Evolutionary conservation across 2,888 invertebrate species (phyloP).

Genomic region (Cryptus armator): DNA sequence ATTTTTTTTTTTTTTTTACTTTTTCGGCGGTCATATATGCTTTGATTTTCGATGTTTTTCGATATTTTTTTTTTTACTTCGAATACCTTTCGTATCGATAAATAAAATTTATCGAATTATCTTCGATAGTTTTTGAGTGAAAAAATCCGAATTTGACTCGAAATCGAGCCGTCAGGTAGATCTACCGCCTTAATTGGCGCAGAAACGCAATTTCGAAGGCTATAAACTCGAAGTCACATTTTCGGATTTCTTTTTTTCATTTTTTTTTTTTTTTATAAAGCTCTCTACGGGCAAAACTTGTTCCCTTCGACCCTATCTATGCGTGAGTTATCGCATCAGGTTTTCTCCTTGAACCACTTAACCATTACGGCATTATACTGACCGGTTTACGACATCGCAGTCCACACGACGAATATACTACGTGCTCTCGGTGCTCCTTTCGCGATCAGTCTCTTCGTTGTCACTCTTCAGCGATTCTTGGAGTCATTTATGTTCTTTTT

Average conservation of each 20-base stretch:
- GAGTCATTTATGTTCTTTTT: conserved; percentile 25
- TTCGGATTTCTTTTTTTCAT: background rate
- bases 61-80: no score
- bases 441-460: conserved; percentile 35
- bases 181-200: no score
- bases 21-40: no score
- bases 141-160: no score
- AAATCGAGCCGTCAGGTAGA: no score
- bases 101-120: no score
- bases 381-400: conserved; percentile 58
- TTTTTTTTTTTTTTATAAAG: conserved; percentile 15
- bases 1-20: no score
- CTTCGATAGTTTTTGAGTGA: no score
- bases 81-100: no score
- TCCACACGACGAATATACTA: conserved; percentile 41
- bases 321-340: conserved; percentile 60
- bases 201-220: background rate
- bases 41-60: no score
- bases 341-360: conserved; percentile 72
- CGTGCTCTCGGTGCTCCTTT: conserved; percentile 41
- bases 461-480: conserved; percentile 31
- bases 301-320: conserved; percentile 51
- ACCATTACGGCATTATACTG: conserved; percentile 69
- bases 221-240: background rate
- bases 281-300: conserved; percentile 37